These are phyloP conservation scores for Ciconia stormi DNA, from an alignment of 2,113 vertebrate species.

Conservation along the genomic window DNA sequence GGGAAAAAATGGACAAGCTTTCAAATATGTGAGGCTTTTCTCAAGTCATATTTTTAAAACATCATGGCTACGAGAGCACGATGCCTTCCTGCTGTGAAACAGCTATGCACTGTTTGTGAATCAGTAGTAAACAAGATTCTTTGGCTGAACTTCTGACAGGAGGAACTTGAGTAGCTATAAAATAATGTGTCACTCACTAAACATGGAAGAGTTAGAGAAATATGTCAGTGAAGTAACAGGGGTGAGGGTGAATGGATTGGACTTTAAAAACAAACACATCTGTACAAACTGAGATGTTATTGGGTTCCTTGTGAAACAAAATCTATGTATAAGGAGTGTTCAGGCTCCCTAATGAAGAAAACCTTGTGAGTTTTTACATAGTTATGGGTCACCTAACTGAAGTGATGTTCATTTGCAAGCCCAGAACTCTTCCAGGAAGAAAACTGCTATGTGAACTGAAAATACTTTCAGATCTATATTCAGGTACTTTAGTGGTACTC, in stretches of 20 bases:
- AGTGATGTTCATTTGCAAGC: not conserved
- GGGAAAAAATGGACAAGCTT: not conserved
- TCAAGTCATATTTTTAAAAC: not conserved
- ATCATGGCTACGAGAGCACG: not conserved
- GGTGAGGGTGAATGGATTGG: not conserved
- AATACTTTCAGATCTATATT: not conserved
- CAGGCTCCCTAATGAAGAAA: not conserved
- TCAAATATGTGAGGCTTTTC: not conserved
- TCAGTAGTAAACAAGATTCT: not conserved
- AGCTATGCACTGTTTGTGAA: not conserved
- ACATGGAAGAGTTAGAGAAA: not conserved
- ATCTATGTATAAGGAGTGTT: not conserved
- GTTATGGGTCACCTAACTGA: not conserved
- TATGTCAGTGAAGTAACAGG: not conserved
- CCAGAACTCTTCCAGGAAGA: not conserved
- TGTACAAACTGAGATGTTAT: not conserved
- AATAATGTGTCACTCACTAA: not conserved
- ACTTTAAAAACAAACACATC: not conserved
- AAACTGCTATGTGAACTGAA: not conserved
- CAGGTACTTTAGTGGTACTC: not conserved
- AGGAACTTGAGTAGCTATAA: not conserved
- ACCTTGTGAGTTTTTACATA: not conserved
- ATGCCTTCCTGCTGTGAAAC: not conserved
- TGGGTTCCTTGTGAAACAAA: not conserved
- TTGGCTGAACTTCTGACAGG: conserved; percentile 10